These are phyloP conservation scores for Athalia rosae DNA, from an alignment of 2,888 invertebrate genomes.

Conservation along the genomic window DNA sequence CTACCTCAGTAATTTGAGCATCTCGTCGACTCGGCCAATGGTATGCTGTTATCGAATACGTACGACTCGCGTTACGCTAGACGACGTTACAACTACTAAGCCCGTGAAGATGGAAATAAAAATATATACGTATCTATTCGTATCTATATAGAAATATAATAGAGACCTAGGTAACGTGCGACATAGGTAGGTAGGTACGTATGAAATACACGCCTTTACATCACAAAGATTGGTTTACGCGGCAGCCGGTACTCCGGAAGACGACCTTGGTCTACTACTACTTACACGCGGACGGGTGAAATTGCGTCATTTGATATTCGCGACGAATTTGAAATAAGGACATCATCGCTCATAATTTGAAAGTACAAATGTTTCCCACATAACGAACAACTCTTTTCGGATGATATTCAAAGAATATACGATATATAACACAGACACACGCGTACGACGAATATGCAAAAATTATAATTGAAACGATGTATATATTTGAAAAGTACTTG, in stretches of 20 bases:
- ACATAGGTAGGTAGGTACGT: constrained; percentile 1
- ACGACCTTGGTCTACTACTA: neutral
- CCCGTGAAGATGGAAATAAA: neutral
- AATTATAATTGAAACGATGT: too few species aligned
- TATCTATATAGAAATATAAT: too few species aligned
- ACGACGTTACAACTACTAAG: neutral
- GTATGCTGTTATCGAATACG: constrained; percentile 34
- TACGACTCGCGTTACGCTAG: neutral
- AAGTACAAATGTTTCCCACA: too few species aligned
- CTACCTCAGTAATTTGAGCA: constrained; percentile 23
- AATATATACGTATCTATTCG: neutral
- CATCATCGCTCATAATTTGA: too few species aligned
- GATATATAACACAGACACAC: too few species aligned
- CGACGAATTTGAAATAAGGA: too few species aligned
- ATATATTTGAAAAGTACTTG: too few species aligned
- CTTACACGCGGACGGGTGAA: neutral
- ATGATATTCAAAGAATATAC: too few species aligned
- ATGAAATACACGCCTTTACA: constrained; percentile 5
- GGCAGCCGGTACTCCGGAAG: neutral
- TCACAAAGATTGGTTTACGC: neutral
- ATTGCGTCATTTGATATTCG: neutral
- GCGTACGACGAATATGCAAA: too few species aligned
- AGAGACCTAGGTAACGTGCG: too few species aligned
- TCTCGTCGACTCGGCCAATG: constrained; percentile 16
- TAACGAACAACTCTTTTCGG: too few species aligned